Conservation (phyloP, 2,113 vertebrate species). For the Solea senegalensis region DNA sequence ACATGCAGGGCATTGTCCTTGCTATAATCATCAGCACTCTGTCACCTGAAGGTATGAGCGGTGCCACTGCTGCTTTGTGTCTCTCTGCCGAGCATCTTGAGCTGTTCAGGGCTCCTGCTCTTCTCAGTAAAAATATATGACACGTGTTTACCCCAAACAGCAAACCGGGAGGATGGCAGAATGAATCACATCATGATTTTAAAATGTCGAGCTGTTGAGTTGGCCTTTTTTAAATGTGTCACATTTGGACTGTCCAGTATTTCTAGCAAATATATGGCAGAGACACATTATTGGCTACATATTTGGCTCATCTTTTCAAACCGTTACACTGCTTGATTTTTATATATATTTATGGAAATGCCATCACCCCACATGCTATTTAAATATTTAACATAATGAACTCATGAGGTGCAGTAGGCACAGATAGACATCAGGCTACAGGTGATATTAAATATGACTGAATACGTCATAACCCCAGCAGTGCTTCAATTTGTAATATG, state of each 20-base stretch:
- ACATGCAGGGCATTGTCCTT: conserved; percentile 95
- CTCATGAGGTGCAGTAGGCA: too few species aligned
- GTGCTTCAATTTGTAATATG: too few species aligned
- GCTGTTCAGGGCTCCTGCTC: conserved; percentile 68
- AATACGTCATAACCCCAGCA: too few species aligned
- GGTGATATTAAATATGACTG: neutral
- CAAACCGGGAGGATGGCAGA: conserved; percentile 16
- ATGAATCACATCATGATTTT: conserved; percentile 24
- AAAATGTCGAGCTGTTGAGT: conserved; percentile 9
- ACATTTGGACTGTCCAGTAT: neutral
- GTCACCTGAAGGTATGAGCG: conserved; percentile 91
- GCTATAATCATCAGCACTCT: conserved; percentile 95
- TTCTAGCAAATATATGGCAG: conserved; percentile 11
- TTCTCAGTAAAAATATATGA: conserved; percentile 38
- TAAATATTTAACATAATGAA: too few species aligned
- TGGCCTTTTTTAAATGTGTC: conserved; percentile 4
- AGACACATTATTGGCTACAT: conserved; percentile 1
- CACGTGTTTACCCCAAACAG: conserved; percentile 18
- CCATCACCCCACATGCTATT: too few species aligned
- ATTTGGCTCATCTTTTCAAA: conserved; percentile 12
- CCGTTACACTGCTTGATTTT: conserved; percentile 1
- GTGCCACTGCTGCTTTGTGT: conserved; percentile 91
- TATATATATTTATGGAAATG: conserved; percentile 1
- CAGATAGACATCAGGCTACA: too few species aligned
- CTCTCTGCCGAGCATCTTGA: conserved; percentile 85